Evolutionary conservation across 2,113 vertebrate genomes (phyloP).

Genomic region (Camelus dromedarius): DNA sequence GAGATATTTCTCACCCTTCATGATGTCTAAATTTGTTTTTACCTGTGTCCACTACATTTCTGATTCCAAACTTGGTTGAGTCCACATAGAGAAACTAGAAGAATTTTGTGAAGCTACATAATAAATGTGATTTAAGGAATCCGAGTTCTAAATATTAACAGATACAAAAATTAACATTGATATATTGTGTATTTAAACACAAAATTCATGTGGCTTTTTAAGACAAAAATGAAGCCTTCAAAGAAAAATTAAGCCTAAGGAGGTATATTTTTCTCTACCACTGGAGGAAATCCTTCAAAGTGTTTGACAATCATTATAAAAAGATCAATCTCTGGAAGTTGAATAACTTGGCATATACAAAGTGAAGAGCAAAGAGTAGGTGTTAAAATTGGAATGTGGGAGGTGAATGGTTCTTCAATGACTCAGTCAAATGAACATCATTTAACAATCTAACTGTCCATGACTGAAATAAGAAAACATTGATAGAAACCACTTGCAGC

Average conservation of each 20-base stretch:
- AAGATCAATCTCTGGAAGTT: constrained; percentile 35
- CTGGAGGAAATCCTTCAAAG: constrained; percentile 55
- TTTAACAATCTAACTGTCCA: constrained; percentile 41
- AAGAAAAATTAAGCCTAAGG: background rate
- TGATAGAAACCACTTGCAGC: background rate
- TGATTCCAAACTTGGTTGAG: background rate
- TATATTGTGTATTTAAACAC: background rate
- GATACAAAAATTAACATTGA: background rate
- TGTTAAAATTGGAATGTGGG: constrained; percentile 47
- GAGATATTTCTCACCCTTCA: background rate
- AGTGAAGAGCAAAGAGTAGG: constrained; percentile 53
- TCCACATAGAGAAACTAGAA: background rate
- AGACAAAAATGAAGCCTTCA: background rate
- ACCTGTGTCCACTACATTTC: background rate
- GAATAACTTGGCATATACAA: constrained; percentile 39
- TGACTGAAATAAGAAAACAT: constrained; percentile 54
- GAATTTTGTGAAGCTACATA: background rate
- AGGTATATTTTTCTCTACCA: background rate
- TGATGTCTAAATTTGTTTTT: background rate
- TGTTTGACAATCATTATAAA: constrained; percentile 45
- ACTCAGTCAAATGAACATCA: constrained; percentile 35
- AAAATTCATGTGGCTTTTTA: constrained; percentile 16
- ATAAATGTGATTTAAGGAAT: background rate
- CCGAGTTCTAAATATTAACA: background rate
- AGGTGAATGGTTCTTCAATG: background rate